Conservation (phyloP, 2,888 invertebrate genomes). For the Cantharis lateralis region DNA sequence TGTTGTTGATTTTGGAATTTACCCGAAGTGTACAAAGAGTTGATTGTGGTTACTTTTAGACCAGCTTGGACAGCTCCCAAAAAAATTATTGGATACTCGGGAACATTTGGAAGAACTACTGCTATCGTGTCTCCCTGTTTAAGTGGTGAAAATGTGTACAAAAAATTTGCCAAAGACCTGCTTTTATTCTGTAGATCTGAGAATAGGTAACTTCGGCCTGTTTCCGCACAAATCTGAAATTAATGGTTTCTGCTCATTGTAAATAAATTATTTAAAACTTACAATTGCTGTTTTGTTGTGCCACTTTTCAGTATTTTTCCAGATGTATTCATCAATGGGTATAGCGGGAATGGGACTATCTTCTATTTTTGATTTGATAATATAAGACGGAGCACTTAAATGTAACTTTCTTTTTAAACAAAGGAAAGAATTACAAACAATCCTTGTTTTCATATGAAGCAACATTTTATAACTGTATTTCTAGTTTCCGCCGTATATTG, state of each 20-base stretch:
- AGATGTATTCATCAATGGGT: neutral
- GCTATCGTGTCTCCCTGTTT: conserved; percentile 64
- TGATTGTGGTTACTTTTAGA: conserved; percentile 68
- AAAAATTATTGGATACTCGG: conserved; percentile 69
- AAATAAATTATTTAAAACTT: neutral
- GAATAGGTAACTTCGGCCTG: conserved; percentile 71
- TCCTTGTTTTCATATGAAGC: neutral
- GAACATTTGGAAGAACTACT: conserved; percentile 72
- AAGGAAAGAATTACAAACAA: neutral
- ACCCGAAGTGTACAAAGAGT: conserved; percentile 67
- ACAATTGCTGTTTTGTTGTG: neutral
- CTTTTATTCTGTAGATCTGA: conserved; percentile 65
- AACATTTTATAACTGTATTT: neutral
- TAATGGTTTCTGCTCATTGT: neutral
- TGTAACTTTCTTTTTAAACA: neutral
- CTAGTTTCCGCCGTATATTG: neutral
- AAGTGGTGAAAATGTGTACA: conserved; percentile 66
- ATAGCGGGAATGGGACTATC: neutral
- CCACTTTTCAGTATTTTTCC: conserved; percentile 1
- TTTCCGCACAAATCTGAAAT: conserved; percentile 70
- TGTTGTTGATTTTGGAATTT: neutral
- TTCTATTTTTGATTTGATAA: neutral
- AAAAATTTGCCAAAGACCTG: conserved; percentile 57
- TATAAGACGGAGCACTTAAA: neutral
- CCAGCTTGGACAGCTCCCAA: conserved; percentile 72